These are phyloP conservation scores for Mamestra configurata DNA, from an alignment of 1,140 invertebrate genomes.

Conservation along the genomic window DNA sequence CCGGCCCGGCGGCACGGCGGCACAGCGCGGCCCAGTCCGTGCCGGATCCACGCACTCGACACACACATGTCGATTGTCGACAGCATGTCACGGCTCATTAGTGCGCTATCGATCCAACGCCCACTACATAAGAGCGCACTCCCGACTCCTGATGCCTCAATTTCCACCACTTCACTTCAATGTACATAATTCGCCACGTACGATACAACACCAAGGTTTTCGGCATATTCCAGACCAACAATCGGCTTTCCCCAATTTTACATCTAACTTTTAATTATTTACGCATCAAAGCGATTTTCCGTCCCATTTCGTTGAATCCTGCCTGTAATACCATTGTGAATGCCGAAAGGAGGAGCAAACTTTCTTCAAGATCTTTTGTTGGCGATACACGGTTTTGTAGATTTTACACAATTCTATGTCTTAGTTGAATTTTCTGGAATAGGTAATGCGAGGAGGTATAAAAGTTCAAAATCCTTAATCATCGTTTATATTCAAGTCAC, in stretches of 20 bases:
- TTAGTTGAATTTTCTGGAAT: slow-evolving; percentile 24
- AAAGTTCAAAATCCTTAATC: slow-evolving; percentile 9
- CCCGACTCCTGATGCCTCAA: neutral
- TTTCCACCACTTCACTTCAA: slow-evolving; percentile 33
- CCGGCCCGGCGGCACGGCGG: neutral
- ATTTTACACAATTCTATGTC: slow-evolving; percentile 28
- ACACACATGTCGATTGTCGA: slow-evolving; percentile 59
- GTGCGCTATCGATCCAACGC: slow-evolving; percentile 61
- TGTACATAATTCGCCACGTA: slow-evolving; percentile 10
- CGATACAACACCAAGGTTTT: slow-evolving; percentile 33
- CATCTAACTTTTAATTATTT: slow-evolving; percentile 69
- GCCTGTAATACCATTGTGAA: slow-evolving; percentile 63
- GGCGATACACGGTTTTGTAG: slow-evolving; percentile 44
- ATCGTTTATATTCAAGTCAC: slow-evolving; percentile 22
- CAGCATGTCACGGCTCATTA: slow-evolving; percentile 63
- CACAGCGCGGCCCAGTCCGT: neutral
- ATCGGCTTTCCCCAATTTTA: slow-evolving; percentile 59
- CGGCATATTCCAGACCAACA: slow-evolving; percentile 52
- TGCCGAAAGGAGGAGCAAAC: slow-evolving; percentile 54
- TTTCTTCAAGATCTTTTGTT: slow-evolving; percentile 54
- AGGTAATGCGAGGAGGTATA: neutral
- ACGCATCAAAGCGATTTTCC: slow-evolving; percentile 66
- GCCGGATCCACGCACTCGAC: slow-evolving; percentile 46
- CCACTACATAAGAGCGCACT: slow-evolving; percentile 32
- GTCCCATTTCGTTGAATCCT: slow-evolving; percentile 63